Percentiles rank a stretch among this genome's conserved stretches.
These are phyloP conservation scores for Syrista parreyssii DNA, from an alignment of 2,888 invertebrate species.

Conservation along the genomic window DNA sequence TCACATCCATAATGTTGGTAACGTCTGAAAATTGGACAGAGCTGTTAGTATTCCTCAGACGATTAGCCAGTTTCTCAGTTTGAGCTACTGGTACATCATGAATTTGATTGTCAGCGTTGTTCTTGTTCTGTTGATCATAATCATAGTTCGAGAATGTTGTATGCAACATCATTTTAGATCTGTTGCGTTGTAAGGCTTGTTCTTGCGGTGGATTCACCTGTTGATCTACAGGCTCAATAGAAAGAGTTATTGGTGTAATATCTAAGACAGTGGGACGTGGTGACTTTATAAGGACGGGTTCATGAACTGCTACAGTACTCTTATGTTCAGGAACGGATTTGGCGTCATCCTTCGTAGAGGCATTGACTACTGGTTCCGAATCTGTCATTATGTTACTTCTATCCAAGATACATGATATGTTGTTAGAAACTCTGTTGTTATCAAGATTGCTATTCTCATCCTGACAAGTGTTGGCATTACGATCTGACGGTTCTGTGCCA, in stretches of 20 bases:
- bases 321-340: conserved; percentile 2
- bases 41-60: conserved; percentile 15
- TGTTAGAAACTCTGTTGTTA: not conserved
- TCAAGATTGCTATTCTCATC: conserved; percentile 21
- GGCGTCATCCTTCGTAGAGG: not conserved
- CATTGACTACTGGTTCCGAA: not conserved
- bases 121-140: conserved; percentile 14
- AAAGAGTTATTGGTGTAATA: conserved; percentile 23
- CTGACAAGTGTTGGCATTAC: conserved; percentile 5
- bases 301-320: not conserved
- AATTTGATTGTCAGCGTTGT: conserved; percentile 6
- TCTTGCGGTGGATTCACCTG: conserved; percentile 3
- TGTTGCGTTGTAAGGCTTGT: conserved; percentile 10
- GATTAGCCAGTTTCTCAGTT: conserved; percentile 15
- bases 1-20: not conserved
- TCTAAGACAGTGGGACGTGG: conserved; percentile 40
- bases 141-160: conserved; percentile 10
- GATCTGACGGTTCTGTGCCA: conserved; percentile 13
- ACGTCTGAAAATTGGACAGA: conserved; percentile 5
- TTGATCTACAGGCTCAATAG: conserved; percentile 13
- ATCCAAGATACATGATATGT: not conserved
- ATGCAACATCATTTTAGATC: conserved; percentile 14
- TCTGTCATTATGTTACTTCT: not conserved
- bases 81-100: conserved; percentile 13
- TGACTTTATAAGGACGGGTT: conserved; percentile 25